Evolutionary conservation across 2,113 vertebrate species (phyloP).

Genomic region (Lophura nycthemera): DNA sequence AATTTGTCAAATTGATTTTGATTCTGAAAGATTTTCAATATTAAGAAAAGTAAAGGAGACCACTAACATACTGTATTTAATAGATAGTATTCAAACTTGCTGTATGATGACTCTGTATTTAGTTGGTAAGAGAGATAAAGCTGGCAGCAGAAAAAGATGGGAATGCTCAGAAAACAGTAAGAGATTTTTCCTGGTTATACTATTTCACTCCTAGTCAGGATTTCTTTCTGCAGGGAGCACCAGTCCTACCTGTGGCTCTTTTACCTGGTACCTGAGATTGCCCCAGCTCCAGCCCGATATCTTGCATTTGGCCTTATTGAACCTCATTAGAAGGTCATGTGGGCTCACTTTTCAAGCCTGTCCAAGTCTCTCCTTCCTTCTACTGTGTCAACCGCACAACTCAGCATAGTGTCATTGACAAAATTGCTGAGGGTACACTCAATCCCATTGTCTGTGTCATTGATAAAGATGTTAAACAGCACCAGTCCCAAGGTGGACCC

Average conservation of each 20-base stretch:
- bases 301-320: too few species aligned
- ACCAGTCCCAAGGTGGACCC: too few species aligned
- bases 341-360: too few species aligned
- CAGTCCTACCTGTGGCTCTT: background rate
- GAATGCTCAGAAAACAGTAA: background rate
- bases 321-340: too few species aligned
- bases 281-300: too few species aligned
- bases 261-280: background rate
- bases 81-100: background rate
- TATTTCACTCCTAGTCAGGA: background rate
- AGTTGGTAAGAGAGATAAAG: background rate
- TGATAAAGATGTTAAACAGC: too few species aligned
- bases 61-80: background rate
- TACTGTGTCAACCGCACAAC: too few species aligned
- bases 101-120: background rate
- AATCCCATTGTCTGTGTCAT: too few species aligned
- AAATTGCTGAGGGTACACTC: too few species aligned
- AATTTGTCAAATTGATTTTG: slow-evolving; percentile 44
- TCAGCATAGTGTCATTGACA: too few species aligned
- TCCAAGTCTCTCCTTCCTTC: too few species aligned
- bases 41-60: background rate
- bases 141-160: background rate
- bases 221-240: background rate
- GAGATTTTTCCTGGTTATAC: too few species aligned
- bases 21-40: slow-evolving; percentile 5